Percentiles rank a stretch among this genome's conserved stretches.
phyloP scores from a whole-genome alignment of 2,797 vertebrate genomes.

The Manis pentadactyla region DNA sequence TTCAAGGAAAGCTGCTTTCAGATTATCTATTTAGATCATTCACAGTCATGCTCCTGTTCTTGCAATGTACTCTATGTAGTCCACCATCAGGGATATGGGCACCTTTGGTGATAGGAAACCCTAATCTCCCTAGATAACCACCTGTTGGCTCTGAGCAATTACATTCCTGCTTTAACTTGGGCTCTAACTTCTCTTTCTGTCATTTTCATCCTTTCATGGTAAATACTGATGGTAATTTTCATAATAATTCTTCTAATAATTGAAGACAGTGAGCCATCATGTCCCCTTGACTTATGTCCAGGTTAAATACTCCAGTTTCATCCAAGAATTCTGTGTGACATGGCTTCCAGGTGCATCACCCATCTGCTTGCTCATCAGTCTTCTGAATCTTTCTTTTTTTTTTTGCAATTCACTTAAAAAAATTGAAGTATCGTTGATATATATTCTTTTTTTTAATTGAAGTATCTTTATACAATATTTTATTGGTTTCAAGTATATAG shows the following conservation, averaged over 20 bases:
- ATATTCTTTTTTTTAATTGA: too few species aligned
- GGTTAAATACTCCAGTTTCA: not conserved
- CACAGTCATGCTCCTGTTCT: not conserved
- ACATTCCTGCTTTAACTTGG: not conserved
- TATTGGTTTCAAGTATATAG: too few species aligned
- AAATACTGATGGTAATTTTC: not conserved
- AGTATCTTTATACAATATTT: too few species aligned
- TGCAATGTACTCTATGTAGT: rapidly evolving
- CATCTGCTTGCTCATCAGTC: not conserved
- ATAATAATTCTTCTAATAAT: not conserved
- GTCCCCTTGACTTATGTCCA: not conserved
- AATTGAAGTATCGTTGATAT: too few species aligned
- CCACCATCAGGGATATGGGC: not conserved
- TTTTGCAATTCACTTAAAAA: too few species aligned
- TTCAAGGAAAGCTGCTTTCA: not conserved
- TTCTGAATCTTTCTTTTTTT: not conserved
- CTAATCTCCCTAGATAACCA: not conserved
- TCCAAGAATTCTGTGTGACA: not conserved
- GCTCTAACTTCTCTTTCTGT: not conserved
- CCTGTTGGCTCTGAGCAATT: not conserved
- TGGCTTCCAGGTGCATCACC: not conserved
- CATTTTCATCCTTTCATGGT: not conserved
- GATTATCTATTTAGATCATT: not conserved
- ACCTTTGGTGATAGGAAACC: not conserved
- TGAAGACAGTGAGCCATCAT: not conserved